Evolutionary conservation across 37 sponge, comb jelly and placozoan genomes (phyloP), one percentile per base, ranked within the genome.

Genomic region (Chondrilla cf. caribensis): DNA sequence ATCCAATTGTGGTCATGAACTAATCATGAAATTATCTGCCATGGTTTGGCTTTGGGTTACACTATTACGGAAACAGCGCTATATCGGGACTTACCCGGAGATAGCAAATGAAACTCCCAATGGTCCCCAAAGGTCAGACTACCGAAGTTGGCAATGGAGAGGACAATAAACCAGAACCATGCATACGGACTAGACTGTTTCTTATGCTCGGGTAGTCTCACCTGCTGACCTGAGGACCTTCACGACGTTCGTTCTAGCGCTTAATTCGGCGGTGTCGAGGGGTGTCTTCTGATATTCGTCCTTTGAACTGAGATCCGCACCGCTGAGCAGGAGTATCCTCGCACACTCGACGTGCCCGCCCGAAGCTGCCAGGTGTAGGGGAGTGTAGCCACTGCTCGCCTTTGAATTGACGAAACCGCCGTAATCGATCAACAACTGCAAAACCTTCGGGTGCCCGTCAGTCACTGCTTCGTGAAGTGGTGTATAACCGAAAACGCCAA

Each of bases 401-500:
- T 83, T 64, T 42, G 83, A 83, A 55, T 94, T 88, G 11, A 87
- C 91, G 41, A 83, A 73, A 11, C 83, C 95, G 54, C 85, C 82
- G 3, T 77, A 21, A n/a, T 65, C 79, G 1, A 90, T 37, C 36
- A 94, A 39, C 47, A 70, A 82, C 58, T 85, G 43, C 43, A 94
- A 57, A 25, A 94, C 86, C 26, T 85, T 35, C 32, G 38, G 36
- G 21, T 88, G 84, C 19, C 90, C 90, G 38, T 84, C 79, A 33
- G 83, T 82, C 36, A 80, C 86, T 2, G 95, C 91, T 54, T 88
- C 91, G 82, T 94, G 95, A 2, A 94, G 82, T 31, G 95, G 95
- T 8, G 95, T 90, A 85, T 94, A 94, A 24, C 95, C 95, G 73
- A 84, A 94, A 22, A 94, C 91, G 29, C 95, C 95, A 43, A 86